Evolutionary conservation across 2,113 vertebrate species (phyloP), one percentile per base, ranked within the genome.

Genomic region (Nicator chloris): DNA sequence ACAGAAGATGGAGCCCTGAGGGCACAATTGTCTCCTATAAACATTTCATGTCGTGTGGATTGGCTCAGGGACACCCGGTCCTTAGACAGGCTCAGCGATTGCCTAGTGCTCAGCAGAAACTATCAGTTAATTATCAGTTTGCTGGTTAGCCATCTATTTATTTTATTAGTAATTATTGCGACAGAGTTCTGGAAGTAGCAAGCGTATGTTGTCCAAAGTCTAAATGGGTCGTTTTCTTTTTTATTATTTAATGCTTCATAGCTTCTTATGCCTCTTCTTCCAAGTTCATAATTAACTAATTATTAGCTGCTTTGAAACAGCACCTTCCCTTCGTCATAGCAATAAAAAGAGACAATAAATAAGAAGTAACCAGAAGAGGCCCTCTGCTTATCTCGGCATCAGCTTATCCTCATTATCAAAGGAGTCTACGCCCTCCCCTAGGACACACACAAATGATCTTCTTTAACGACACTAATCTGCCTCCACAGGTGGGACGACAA

Each of bases 151-250:
- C 97, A 98, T 98, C 97, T 98, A 98, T 98, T 98, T 98, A 98
- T 98, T 98, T 98, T 98, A 98, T 98, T 98, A 98, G 98, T 98
- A 98, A 98, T 98, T 98, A 98, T 98, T 98, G 98, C 97, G 45
- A 97, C 97, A 98, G 97, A 97, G 97, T 95, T 86, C 97, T 96
- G 90, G 87, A 98, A 97, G 97, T 97, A 96, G 95, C 96, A 96
- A 94, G 85, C 77, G 93, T 97, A 97, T 97, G 95, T 96, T 97
- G 98, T 97, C 98, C 98, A 98, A 98, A 98, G 98, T 98, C 98
- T 98, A 98, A 97, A 95, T 93, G 94, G 91, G 79, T 51, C 86
- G 94, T 93, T 97, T 96, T 95, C 91, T 95, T 94, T 95, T 96
- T 97, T 97, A 98, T 97, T 97, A 97, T 98, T 98, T 97, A 97